Evolutionary conservation across 2,888 invertebrate species (phyloP), one percentile per base, ranked within the genome.

Genomic region (Andrena hattorfiana): DNA sequence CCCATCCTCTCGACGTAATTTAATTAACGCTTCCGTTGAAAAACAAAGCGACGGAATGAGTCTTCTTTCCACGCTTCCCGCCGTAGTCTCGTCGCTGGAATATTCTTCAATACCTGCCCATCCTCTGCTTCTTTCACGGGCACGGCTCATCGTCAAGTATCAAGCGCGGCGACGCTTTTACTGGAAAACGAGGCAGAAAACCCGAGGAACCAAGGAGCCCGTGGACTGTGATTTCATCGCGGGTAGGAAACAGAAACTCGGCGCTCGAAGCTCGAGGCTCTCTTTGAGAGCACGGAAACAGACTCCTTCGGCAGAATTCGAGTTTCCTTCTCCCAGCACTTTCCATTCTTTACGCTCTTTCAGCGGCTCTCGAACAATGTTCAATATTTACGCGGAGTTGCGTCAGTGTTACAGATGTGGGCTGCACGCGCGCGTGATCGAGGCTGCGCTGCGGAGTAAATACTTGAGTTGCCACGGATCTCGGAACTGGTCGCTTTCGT

Each of bases 21-120:
- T 86, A 86, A 82, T 84, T 86, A 86, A 86, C 80, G 84, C 77
- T 86, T 77, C 70, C 75, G 84, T 72, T 63, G 51, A 56, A 70
- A 86, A 78, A 76, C 77, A 81, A 86, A 76, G 60, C 72, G 35
- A 56, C 26, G 26, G 10, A 73, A 64, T 70, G 54, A 30, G 42
- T 23, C 54, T 60, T 59, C 56, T 49, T 56, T 64, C 49, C 30
- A 23, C 63, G 64, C 66, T 49, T 66, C 35, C 35, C 20, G 20
- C 10, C 20, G 32, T 20, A 48, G 23, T 16, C 64, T 64, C 64
- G 64, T n/a, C 62, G 5, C 32, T 5, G 62, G 32, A 35, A 63
- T 63, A 63, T 63, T 32, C 62, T 20, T 13, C 32, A 63, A 63
- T 35, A 35, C 62, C 23, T 10, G 30, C 20, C 13, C 20, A 13